A percentile compares a stretch with the other conserved stretches of the same genome.
Evolutionary conservation across 2,888 invertebrate genomes (phyloP).

Genomic region (Agrotis exclamationis): DNA sequence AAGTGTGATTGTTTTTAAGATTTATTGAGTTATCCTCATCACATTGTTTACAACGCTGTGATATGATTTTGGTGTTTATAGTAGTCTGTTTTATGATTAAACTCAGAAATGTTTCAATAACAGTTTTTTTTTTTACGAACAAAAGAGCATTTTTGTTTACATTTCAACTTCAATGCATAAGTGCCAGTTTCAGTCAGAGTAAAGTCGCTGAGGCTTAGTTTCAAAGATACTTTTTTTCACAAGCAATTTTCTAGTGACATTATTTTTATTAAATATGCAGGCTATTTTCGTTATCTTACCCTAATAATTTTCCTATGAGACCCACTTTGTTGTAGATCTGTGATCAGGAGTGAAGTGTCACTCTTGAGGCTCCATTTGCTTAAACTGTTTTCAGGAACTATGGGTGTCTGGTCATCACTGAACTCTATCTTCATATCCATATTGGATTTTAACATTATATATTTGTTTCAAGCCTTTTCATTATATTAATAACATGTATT

Average conservation of each 20-base stretch:
- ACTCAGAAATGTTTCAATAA: background rate
- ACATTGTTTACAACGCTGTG: too few species aligned
- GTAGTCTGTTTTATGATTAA: background rate
- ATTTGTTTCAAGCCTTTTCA: slow-evolving; percentile 37
- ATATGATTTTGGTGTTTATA: background rate
- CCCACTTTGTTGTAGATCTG: slow-evolving; percentile 71
- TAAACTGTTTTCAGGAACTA: slow-evolving; percentile 51
- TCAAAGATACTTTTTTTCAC: background rate
- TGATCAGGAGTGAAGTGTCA: slow-evolving; percentile 69
- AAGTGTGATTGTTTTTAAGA: background rate
- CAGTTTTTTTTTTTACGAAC: too few species aligned
- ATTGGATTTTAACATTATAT: slow-evolving; percentile 50
- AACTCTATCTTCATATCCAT: slow-evolving; percentile 68
- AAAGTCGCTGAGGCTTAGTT: background rate
- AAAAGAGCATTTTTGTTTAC: too few species aligned
- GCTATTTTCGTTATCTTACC: slow-evolving; percentile 68
- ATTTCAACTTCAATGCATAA: too few species aligned
- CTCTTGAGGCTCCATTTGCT: slow-evolving; percentile 68
- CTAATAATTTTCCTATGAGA: slow-evolving; percentile 84
- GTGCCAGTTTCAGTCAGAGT: too few species aligned
- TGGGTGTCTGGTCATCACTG: slow-evolving; percentile 49
- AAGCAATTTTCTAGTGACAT: too few species aligned
- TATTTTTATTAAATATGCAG: too few species aligned
- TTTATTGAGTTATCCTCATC: background rate
- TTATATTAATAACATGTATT: slow-evolving; percentile 29